Conservation (phyloP, 1,140 invertebrate species). For the Drosophila micromelanica region DNA sequence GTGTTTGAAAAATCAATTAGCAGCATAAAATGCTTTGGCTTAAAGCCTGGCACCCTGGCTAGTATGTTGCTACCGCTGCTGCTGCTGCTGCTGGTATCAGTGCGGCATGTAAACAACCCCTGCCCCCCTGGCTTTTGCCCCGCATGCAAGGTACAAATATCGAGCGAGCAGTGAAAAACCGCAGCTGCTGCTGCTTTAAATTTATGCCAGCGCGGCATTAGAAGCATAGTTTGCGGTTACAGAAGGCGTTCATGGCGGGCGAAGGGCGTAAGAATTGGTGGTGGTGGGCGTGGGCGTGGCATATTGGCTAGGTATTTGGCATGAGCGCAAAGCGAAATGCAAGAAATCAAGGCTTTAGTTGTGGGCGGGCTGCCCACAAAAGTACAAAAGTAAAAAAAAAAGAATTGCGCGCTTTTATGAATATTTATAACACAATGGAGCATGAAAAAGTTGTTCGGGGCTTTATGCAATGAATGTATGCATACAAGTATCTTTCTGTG, state of each 20-base stretch:
- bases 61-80: slow-evolving; percentile 29
- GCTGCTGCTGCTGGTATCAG: slow-evolving; percentile 27
- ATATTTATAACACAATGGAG: slow-evolving; percentile 80
- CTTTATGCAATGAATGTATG: slow-evolving; percentile 44
- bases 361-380: slow-evolving; percentile 40
- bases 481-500: slow-evolving; percentile 21
- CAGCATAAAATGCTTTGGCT: slow-evolving; percentile 69
- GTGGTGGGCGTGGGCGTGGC: slow-evolving; percentile 10
- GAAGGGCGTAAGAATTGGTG: neutral
- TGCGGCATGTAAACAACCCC: slow-evolving; percentile 23
- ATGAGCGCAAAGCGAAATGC: slow-evolving; percentile 53
- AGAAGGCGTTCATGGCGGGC: slow-evolving; percentile 22
- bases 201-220: slow-evolving; percentile 78
- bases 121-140: no score
- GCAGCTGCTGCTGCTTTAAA: slow-evolving; percentile 80
- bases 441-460: slow-evolving; percentile 65
- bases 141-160: slow-evolving; percentile 15
- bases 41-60: slow-evolving; percentile 49
- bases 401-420: slow-evolving; percentile 74
- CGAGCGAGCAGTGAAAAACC: slow-evolving; percentile 61
- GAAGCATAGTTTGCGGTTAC: slow-evolving; percentile 74
- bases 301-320: slow-evolving; percentile 74
- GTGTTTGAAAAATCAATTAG: slow-evolving; percentile 75
- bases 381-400: slow-evolving; percentile 8
- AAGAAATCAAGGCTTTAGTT: slow-evolving; percentile 79